phyloP scores from a whole-genome alignment of 2,888 invertebrate species.

The Ormia ochracea region DNA sequence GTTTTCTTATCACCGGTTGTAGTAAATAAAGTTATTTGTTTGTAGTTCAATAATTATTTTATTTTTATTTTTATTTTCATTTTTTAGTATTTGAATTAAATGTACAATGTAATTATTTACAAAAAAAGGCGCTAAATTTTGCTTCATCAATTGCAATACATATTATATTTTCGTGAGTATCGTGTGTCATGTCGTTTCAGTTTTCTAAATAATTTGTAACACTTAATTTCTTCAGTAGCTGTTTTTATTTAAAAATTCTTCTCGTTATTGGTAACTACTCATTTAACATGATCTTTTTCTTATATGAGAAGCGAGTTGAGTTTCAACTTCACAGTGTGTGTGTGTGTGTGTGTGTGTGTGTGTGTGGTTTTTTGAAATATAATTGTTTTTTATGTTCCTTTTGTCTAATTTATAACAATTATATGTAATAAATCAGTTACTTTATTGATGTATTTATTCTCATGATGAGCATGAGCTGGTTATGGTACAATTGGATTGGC shows the following conservation, averaged over 20 bases:
- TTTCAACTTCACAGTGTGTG: not conserved
- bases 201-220: no score
- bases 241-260: slow-evolving; percentile 1
- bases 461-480: not conserved
- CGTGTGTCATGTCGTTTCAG: no score
- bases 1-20: no score
- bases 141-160: no score
- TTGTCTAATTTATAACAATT: not conserved
- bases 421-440: not conserved
- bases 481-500: not conserved
- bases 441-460: not conserved
- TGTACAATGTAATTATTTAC: no score
- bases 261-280: not conserved
- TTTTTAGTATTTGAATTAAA: no score
- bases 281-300: not conserved
- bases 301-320: not conserved
- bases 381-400: not conserved
- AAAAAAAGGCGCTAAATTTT: no score
- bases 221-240: not conserved
- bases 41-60: no score
- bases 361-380: not conserved
- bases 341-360: not conserved
- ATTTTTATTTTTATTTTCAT: no score
- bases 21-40: no score
- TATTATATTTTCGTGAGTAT: no score